Percentiles rank a stretch among this genome's conserved stretches.
Evolutionary conservation across 2,113 vertebrate species (phyloP).

Genomic region (Myotis davidii): DNA sequence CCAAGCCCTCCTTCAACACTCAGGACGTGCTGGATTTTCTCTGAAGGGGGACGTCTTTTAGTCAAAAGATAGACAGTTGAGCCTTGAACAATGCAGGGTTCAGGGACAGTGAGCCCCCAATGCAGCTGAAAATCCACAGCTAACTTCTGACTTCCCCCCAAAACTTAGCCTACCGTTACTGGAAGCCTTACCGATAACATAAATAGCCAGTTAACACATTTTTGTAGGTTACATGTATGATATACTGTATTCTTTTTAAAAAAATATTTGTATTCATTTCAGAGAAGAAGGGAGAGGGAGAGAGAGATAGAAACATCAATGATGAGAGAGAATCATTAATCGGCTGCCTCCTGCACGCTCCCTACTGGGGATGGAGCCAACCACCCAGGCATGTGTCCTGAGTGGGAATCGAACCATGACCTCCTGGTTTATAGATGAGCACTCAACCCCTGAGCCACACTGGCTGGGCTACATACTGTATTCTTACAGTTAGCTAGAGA

Average conservation of each 20-base stretch:
- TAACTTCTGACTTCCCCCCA: not conserved
- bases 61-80: not conserved
- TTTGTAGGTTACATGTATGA: not conserved
- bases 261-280: too few relatives aligned
- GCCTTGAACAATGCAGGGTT: not conserved
- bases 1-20: rapidly evolving
- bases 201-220: not conserved
- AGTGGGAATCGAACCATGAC: too few relatives aligned
- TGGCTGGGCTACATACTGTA: not conserved
- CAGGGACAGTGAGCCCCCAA: not conserved
- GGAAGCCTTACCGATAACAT: not conserved
- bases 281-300: too few relatives aligned
- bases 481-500: not conserved
- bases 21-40: not conserved
- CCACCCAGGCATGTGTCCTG: too few relatives aligned
- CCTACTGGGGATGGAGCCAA: too few relatives aligned
- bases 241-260: not conserved
- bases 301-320: too few relatives aligned
- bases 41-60: not conserved
- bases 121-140: not conserved
- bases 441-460: too few relatives aligned
- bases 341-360: too few relatives aligned
- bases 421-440: too few relatives aligned
- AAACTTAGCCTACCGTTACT: not conserved
- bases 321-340: too few relatives aligned